Evolutionary conservation across 2,797 vertebrate genomes (phyloP).

Genomic region (Lateolabrax maculatus): DNA sequence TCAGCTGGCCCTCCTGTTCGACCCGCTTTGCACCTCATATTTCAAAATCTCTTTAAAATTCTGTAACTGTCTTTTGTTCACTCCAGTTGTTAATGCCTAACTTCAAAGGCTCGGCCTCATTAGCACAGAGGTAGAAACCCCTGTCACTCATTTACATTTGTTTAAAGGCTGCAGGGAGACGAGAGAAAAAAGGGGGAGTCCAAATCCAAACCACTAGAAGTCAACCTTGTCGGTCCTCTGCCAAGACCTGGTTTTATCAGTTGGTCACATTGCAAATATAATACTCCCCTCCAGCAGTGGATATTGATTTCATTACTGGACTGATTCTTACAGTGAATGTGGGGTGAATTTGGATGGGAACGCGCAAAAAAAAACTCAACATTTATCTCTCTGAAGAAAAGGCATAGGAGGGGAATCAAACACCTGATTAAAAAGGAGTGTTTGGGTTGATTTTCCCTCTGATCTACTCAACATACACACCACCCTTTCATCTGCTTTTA

Average conservation of each 20-base stretch:
- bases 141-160: conserved; percentile 89
- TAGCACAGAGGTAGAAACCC: conserved; percentile 89
- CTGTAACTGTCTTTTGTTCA: conserved; percentile 89
- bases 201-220: conserved; percentile 85
- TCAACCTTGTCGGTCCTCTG: conserved; percentile 81
- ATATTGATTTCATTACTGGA: conserved; percentile 71
- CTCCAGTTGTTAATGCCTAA: conserved; percentile 89
- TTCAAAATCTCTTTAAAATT: conserved; percentile 88
- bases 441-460: conserved; percentile 33
- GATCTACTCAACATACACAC: conserved; percentile 38
- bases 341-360: conserved; percentile 59
- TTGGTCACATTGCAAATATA: conserved; percentile 77
- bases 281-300: conserved; percentile 71
- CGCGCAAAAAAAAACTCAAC: conserved; percentile 20
- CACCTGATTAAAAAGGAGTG: conserved; percentile 34
- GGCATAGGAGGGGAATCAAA: conserved; percentile 24
- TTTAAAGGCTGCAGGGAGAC: conserved; percentile 84
- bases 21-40: conserved; percentile 85
- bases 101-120: conserved; percentile 90
- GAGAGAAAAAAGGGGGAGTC: conserved; percentile 69
- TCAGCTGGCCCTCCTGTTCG: conserved; percentile 81
- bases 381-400: conserved; percentile 36
- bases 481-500: conserved; percentile 54
- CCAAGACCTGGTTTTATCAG: conserved; percentile 80
- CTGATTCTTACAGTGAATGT: conserved; percentile 62